Evolutionary conservation across 2,113 vertebrate species (phyloP).

Genomic region (Spea multiplicata): DNA sequence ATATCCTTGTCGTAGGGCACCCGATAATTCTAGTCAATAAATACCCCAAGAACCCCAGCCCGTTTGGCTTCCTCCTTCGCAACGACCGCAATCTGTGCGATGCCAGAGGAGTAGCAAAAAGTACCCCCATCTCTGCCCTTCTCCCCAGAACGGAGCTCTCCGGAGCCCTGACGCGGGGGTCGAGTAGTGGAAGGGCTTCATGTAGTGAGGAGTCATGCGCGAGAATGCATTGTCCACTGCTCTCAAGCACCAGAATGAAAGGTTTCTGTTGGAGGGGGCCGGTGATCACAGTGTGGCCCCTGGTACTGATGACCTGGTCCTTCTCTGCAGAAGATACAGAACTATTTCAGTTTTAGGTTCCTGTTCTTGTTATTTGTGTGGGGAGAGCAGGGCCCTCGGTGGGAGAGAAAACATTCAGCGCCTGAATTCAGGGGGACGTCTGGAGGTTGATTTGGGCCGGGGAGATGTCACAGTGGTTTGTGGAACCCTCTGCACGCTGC

Average conservation of each 20-base stretch:
- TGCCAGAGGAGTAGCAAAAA: constrained; percentile 12
- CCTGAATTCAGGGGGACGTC: constrained; percentile 46
- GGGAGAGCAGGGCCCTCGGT: constrained; percentile 40
- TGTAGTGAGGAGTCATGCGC: constrained; percentile 21
- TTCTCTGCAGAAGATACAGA: constrained; percentile 17
- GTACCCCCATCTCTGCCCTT: constrained; percentile 10
- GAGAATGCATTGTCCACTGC: constrained; percentile 16
- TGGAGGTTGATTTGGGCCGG: constrained; percentile 65
- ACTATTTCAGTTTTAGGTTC: constrained; percentile 24
- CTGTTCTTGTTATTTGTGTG: constrained; percentile 57
- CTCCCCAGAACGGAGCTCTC: neutral
- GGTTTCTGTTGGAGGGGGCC: constrained; percentile 23
- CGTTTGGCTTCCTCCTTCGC: constrained; percentile 49
- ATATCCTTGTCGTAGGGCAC: constrained; percentile 39
- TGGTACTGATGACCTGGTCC: constrained; percentile 32
- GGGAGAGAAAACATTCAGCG: constrained; percentile 25
- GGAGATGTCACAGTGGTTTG: constrained; percentile 77
- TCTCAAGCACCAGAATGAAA: constrained; percentile 41
- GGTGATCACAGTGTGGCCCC: constrained; percentile 17
- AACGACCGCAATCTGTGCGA: neutral
- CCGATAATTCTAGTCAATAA: constrained; percentile 68
- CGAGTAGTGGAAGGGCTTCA: constrained; percentile 12
- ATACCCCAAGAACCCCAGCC: constrained; percentile 62
- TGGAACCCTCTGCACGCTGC: constrained; percentile 71
- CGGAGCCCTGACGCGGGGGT: neutral